phyloP scores from a whole-genome alignment of 2,888 invertebrate species.

The Galerucella nymphaeae region DNA sequence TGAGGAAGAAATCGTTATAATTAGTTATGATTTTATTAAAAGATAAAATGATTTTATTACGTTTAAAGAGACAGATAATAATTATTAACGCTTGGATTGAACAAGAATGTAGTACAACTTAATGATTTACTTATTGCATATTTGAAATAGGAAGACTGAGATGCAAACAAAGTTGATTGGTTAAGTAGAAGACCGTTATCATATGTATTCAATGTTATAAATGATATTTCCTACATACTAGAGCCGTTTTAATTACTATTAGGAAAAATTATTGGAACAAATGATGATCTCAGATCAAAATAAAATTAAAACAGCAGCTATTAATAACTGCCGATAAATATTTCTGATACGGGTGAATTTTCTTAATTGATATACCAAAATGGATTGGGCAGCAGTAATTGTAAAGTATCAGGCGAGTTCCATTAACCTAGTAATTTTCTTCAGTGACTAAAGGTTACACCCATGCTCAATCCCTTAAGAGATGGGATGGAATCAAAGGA shows the following conservation, averaged over 20 bases:
- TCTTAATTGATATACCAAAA: too few relatives aligned
- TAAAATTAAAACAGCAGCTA: background rate
- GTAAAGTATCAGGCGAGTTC: too few relatives aligned
- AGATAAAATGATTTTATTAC: background rate
- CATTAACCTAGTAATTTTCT: too few relatives aligned
- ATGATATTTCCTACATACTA: background rate
- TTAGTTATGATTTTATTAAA: background rate
- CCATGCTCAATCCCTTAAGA: too few relatives aligned
- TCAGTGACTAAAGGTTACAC: too few relatives aligned
- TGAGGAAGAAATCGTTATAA: background rate
- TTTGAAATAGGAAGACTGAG: background rate
- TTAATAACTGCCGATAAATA: background rate
- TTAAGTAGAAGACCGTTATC: background rate
- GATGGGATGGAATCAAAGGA: too few relatives aligned
- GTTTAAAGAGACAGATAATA: background rate
- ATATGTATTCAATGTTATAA: background rate
- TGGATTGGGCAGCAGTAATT: too few relatives aligned
- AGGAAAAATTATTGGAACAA: background rate
- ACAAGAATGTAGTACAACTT: background rate
- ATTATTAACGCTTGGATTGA: background rate
- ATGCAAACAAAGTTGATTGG: slow-evolving; percentile 1
- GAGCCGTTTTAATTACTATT: background rate
- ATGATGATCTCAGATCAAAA: background rate
- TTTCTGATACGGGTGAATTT: too few relatives aligned
- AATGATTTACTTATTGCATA: background rate